Percentiles rank a stretch among this genome's conserved stretches.
These are phyloP conservation scores for Paraplagusia blochii DNA, from an alignment of 2,113 vertebrate genomes.

Conservation along the genomic window DNA sequence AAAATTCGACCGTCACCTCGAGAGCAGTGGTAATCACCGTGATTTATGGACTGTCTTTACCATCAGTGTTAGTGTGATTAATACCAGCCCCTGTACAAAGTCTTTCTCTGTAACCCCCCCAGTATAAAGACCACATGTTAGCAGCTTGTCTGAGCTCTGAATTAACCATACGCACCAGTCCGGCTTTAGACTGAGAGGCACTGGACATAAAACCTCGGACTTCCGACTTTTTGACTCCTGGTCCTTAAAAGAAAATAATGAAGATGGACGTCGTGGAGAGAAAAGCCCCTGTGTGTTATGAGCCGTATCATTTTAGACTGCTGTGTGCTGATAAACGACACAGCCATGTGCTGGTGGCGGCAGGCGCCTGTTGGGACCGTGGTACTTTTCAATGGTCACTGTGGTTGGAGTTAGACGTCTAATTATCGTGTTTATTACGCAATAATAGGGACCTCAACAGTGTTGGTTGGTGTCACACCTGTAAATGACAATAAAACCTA, in stretches of 20 bases:
- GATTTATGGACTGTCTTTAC: conserved; percentile 50
- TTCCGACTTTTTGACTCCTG: conserved; percentile 14
- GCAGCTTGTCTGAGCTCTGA: conserved; percentile 1
- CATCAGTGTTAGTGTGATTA: conserved; percentile 45
- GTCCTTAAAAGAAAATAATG: conserved; percentile 8
- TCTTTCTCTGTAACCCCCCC: conserved; percentile 19
- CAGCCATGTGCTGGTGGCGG: conserved; percentile 23
- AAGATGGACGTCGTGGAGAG: conserved; percentile 20
- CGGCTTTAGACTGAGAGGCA: conserved; percentile 26
- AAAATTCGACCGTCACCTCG: not conserved
- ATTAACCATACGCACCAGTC: conserved; percentile 39
- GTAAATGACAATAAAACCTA: conserved; percentile 43
- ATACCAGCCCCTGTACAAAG: conserved; percentile 32
- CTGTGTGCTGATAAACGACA: conserved; percentile 46
- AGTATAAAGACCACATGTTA: conserved; percentile 52
- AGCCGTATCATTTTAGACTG: conserved; percentile 43
- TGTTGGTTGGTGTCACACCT: conserved; percentile 53
- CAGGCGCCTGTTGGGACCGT: not conserved
- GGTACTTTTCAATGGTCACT: conserved; percentile 16
- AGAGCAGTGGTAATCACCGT: conserved; percentile 26
- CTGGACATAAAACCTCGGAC: conserved; percentile 25
- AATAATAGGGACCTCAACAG: conserved; percentile 33
- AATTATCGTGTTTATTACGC: conserved; percentile 51
- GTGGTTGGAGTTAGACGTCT: conserved; percentile 17
- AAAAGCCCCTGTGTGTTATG: conserved; percentile 39